Evolutionary conservation across 2,113 vertebrate genomes (phyloP).

Genomic region (Antigone vipio): DNA sequence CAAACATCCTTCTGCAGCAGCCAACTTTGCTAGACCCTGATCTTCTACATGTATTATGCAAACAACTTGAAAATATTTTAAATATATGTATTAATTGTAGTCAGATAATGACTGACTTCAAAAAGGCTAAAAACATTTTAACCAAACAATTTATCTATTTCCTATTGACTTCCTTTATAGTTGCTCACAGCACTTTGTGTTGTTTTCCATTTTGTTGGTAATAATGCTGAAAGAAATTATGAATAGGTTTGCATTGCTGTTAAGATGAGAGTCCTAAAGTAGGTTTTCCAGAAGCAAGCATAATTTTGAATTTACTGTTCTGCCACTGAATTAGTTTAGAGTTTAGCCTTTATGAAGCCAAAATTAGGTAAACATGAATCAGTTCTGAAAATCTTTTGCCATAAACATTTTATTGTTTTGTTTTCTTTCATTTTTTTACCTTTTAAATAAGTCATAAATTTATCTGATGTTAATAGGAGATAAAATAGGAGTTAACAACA

Average conservation of each 20-base stretch:
- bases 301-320: not conserved
- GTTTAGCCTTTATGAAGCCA: not conserved
- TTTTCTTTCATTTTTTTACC: not conserved
- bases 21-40: not conserved
- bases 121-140: not conserved
- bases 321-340: not conserved
- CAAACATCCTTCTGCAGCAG: not conserved
- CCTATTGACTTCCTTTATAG: not conserved
- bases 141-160: not conserved
- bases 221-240: not conserved
- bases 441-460: not conserved
- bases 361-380: not conserved
- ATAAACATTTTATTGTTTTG: not conserved
- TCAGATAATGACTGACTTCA: not conserved
- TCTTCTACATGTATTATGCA: not conserved
- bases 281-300: not conserved
- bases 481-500: not conserved
- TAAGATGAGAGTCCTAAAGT: not conserved
- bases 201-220: not conserved
- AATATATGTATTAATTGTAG: not conserved
- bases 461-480: not conserved
- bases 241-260: not conserved
- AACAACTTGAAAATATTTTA: not conserved
- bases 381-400: not conserved
- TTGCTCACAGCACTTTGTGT: not conserved